Evolutionary conservation across 2,888 invertebrate species (phyloP), one percentile per base, ranked within the genome.

Genomic region (Eremobia ochroleuca): DNA sequence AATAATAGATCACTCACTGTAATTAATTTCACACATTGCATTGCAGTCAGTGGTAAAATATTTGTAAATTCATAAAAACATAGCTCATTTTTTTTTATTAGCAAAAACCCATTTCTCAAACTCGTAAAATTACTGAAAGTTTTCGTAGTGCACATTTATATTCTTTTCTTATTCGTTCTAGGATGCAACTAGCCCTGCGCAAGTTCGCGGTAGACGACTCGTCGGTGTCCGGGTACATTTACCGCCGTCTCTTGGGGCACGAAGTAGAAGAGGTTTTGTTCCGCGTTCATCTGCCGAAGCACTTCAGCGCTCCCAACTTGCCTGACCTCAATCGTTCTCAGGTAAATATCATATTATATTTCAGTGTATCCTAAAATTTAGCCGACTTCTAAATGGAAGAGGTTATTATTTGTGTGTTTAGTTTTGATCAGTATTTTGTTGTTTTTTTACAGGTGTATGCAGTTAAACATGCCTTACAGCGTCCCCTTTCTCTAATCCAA

Each of bases 301-400:
- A 99, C 91, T 99, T 99, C 93, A 99, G 99, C 73, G 99, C 99
- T 0, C 99, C 99, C 0, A 99, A 99, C 93, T 97, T 99, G 88
- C 99, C 99, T 0, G 99, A 99, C 92, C 97, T 99, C 73, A 99
- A 99, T 96, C 98, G 99, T 83, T 99, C 99, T 0, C 99, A 99
- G 97, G 98, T 97, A 93, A 74, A 43, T 70, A 52, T 72, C 15
- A 59, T 0, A 46, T 28, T 59, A 71, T 59, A 25, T 46, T 25
- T 15, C 9, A 37, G 4, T 58, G 28, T 28, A 18, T 2, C 21
- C 9, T 13, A 6, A 43, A 21, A n/a, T 70, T 25, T 34, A 28
- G 28, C n/a, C 1, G 11, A 72, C 2, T 25, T 59, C 13, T 37
- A 37, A 46, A 37, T 46, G 18, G 8, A 34, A 28, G 3, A 4